phyloP scores from a whole-genome alignment of 1,140 invertebrate genomes.

The Drosophila murphyi region DNA sequence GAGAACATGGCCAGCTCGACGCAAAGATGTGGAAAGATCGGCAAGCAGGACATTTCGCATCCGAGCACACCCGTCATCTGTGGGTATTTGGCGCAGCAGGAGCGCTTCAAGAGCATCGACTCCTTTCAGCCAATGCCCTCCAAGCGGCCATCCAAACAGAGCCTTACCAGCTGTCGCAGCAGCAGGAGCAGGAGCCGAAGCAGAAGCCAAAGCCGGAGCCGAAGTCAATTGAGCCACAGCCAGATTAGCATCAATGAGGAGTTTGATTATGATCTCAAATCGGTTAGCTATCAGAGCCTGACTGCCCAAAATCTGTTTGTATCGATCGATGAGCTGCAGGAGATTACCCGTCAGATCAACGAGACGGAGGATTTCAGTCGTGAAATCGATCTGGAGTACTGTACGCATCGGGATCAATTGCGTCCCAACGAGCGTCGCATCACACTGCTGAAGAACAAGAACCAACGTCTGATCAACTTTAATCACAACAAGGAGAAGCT shows the following conservation, averaged over 20 bases:
- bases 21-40: slow-evolving; percentile 1
- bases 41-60: background rate
- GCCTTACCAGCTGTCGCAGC: slow-evolving; percentile 41
- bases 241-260: slow-evolving; percentile 53
- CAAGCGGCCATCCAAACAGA: slow-evolving; percentile 54
- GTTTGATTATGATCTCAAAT: slow-evolving; percentile 81
- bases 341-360: slow-evolving; percentile 79
- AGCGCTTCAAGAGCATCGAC: slow-evolving; percentile 72
- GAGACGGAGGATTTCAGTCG: slow-evolving; percentile 79
- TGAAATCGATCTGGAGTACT: slow-evolving; percentile 82
- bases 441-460: slow-evolving; percentile 81
- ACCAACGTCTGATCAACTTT: slow-evolving; percentile 74
- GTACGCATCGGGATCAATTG: slow-evolving; percentile 77
- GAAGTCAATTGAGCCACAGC: slow-evolving; percentile 11
- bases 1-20: slow-evolving; percentile 38
- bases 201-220: background rate
- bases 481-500: slow-evolving; percentile 85
- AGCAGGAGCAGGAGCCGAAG: slow-evolving; percentile 7
- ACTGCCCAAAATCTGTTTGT: slow-evolving; percentile 78
- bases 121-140: slow-evolving; percentile 52
- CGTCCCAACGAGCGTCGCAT: slow-evolving; percentile 77
- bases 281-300: slow-evolving; percentile 80
- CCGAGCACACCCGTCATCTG: slow-evolving; percentile 4
- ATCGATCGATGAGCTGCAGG: slow-evolving; percentile 83
- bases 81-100: slow-evolving; percentile 57